Evolutionary conservation across 2,113 vertebrate genomes (phyloP), one percentile per base, ranked within the genome.

Genomic region (Diphyllodes magnificus): DNA sequence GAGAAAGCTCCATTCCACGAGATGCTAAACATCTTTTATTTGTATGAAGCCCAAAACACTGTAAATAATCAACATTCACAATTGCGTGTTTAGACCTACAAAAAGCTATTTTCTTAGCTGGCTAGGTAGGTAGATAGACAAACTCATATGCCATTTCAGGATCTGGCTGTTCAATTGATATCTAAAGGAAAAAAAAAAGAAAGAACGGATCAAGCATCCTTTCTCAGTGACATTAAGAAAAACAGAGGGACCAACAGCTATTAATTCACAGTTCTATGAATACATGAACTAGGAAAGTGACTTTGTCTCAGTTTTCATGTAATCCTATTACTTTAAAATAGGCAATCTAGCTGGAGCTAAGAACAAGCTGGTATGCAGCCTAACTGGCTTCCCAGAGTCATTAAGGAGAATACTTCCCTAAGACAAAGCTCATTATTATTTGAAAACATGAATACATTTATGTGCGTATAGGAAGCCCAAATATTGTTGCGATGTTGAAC

Each of bases 131-230:
- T n/a, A 47, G 21, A 20, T 3, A 40, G 8, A 56, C 22, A 59
- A 59, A 59, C 23, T 6, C 11, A 12, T 17, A 24, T 31, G 3
- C 2, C 10, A 33, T 65, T 73, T 87, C 39, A 85, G 39, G 69
- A 45, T 37, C 33, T 63, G 56, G 2, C 7, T 70, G 12, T 53
- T 37, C 66, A 91, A 91, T 44, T 42, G 15, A 15, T 45, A 87
- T 4, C 5, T 42, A n/a, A 56, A 45, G 3, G 7, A 71, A 65
- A 50, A 56, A 50, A 8, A 9, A 6, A 19, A 25, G 3, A 78
- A 57, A 56, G 12, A 75, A 40, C 0, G 0, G 6, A 30, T 83
- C 24, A 14, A 35, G 7, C 5, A 10, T 68, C 10, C 21, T 21
- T 68, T 82, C 9, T 25, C 18, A 51, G 17, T 27, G 7, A 22